These are phyloP conservation scores for Dorcus hopei DNA, from an alignment of 2,888 invertebrate species.

Conservation along the genomic window DNA sequence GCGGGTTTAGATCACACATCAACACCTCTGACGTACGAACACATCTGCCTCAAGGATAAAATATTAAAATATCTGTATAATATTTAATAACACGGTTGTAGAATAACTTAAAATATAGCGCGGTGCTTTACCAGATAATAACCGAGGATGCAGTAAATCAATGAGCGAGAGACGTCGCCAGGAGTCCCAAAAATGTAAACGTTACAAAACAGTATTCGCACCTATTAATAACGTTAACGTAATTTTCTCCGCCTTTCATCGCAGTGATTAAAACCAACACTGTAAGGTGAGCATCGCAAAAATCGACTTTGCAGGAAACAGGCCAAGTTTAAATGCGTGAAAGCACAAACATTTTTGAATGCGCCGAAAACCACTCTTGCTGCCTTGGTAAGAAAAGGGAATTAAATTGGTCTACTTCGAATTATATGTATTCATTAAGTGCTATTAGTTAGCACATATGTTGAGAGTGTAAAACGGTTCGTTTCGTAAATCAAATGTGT, in stretches of 20 bases:
- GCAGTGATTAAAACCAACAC: no score
- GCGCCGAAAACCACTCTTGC: background rate
- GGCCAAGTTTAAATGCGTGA: no score
- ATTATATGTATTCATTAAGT: slow-evolving; percentile 38
- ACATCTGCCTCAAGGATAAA: slow-evolving; percentile 39
- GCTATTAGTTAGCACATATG: slow-evolving; percentile 38
- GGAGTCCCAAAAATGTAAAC: slow-evolving; percentile 19
- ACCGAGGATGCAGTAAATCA: slow-evolving; percentile 45
- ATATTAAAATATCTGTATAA: slow-evolving; percentile 48
- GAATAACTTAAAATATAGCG: slow-evolving; percentile 41
- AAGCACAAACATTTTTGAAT: no score
- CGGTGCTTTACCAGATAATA: slow-evolving; percentile 46
- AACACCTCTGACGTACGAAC: slow-evolving; percentile 33
- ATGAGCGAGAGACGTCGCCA: slow-evolving; percentile 28
- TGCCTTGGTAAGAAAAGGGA: slow-evolving; percentile 11
- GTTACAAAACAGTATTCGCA: background rate
- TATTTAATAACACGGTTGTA: slow-evolving; percentile 46
- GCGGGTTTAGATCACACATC: slow-evolving; percentile 36
- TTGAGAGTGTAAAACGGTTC: slow-evolving; percentile 32
- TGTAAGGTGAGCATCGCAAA: no score
- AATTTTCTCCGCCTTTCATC: background rate
- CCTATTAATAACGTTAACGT: background rate
- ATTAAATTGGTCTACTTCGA: slow-evolving; percentile 29
- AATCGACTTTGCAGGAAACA: no score
- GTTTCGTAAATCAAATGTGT: slow-evolving; percentile 23